Evolutionary conservation across 2,888 invertebrate genomes (phyloP).

Genomic region (Tetanocera ferruginea): DNA sequence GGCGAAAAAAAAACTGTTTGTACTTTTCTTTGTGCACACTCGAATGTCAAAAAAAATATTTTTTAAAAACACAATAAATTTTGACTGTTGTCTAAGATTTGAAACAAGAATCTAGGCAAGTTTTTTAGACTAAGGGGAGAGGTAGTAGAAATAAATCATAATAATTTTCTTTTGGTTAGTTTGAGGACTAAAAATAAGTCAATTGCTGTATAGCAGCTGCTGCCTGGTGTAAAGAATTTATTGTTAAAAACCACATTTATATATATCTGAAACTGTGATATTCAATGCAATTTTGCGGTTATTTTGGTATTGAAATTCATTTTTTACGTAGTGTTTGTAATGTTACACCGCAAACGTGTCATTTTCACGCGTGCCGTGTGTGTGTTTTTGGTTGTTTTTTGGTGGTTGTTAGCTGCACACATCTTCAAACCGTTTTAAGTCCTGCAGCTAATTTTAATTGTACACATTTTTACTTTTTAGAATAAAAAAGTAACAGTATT

Average conservation of each 20-base stretch:
- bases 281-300: neutral
- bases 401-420: neutral
- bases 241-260: neutral
- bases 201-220: neutral
- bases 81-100: neutral
- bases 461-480: no score
- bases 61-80: conserved; percentile 21
- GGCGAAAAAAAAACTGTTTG: conserved; percentile 34
- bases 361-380: conserved; percentile 60
- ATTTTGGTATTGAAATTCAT: neutral
- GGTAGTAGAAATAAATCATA: no score
- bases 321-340: conserved; percentile 47
- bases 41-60: conserved; percentile 27
- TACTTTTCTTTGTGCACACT: conserved; percentile 33
- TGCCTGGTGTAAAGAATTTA: neutral
- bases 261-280: neutral
- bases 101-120: neutral
- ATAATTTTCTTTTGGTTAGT: neutral
- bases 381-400: neutral
- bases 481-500: no score
- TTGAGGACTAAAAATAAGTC: neutral
- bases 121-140: neutral
- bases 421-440: neutral
- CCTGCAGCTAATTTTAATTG: no score
- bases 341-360: conserved; percentile 53